A percentile compares a stretch with the other conserved stretches of the same genome.
These are phyloP conservation scores for Ditylenchus dipsaci DNA, from an alignment of 1,140 invertebrate genomes.

Conservation along the genomic window DNA sequence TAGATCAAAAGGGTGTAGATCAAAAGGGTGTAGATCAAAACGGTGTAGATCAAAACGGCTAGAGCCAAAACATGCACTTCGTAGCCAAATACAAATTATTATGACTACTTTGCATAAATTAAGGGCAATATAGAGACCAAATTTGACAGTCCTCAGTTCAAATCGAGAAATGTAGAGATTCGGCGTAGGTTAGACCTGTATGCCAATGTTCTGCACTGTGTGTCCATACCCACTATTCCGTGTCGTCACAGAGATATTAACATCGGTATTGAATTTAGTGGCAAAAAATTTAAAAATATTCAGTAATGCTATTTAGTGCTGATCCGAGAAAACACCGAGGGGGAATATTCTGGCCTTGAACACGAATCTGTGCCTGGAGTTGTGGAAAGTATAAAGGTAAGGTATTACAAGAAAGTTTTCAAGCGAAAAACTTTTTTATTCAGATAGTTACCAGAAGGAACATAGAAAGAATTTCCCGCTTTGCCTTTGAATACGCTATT, in stretches of 20 bases:
- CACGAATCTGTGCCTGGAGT: conserved; percentile 90
- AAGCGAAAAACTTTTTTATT: conserved; percentile 7
- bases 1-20: too few relatives aligned
- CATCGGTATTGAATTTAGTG: conserved; percentile 67
- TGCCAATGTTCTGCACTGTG: conserved; percentile 91
- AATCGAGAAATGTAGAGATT: conserved; percentile 53
- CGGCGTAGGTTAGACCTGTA: conserved; percentile 62
- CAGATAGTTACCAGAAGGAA: conserved; percentile 82
- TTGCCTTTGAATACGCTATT: conserved; percentile 90
- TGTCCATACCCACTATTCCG: conserved; percentile 79
- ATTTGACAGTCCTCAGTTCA: conserved; percentile 55
- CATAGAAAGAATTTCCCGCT: conserved; percentile 85
- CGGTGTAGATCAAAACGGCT: too few relatives aligned
- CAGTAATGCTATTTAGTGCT: conserved; percentile 7
- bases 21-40: too few relatives aligned
- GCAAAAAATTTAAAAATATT: too few relatives aligned
- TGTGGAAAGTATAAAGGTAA: conserved; percentile 84
- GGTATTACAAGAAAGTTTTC: background rate
- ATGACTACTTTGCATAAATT: too few relatives aligned
- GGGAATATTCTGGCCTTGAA: conserved; percentile 80
- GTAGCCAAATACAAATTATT: too few relatives aligned
- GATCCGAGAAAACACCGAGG: conserved; percentile 74
- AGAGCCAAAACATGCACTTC: too few relatives aligned
- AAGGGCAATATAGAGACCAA: conserved; percentile 58
- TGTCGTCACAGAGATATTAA: conserved; percentile 85